Evolutionary conservation across 2,888 invertebrate species (phyloP).

Genomic region (Agriotes lineatus): DNA sequence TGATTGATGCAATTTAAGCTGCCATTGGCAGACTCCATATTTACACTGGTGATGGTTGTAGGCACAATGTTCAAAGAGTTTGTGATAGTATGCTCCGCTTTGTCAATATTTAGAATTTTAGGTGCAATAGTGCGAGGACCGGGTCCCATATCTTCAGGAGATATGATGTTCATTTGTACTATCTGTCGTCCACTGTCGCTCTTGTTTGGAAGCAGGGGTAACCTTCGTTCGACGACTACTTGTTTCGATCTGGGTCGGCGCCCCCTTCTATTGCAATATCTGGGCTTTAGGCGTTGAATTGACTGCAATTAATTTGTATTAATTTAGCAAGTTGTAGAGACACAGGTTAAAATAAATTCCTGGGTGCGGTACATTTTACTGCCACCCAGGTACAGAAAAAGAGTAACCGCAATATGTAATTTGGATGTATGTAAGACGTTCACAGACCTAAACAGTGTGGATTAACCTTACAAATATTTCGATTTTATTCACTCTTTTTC

Average conservation of each 20-base stretch:
- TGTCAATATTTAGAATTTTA: conserved; percentile 33
- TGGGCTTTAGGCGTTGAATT: conserved; percentile 61
- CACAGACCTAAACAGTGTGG: too few species aligned
- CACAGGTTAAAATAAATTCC: too few species aligned
- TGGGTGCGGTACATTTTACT: too few species aligned
- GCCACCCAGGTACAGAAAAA: too few species aligned
- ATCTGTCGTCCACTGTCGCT: conserved; percentile 66
- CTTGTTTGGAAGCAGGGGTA: conserved; percentile 75
- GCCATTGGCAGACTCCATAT: not conserved
- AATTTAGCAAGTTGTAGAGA: too few species aligned
- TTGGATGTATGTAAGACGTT: too few species aligned
- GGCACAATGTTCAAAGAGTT: conserved; percentile 20
- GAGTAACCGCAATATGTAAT: too few species aligned
- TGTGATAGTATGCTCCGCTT: conserved; percentile 31
- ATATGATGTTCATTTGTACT: conserved; percentile 65
- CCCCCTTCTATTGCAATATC: conserved; percentile 65
- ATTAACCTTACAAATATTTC: too few species aligned
- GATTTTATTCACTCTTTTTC: too few species aligned
- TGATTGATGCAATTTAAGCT: not conserved
- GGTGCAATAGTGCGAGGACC: conserved; percentile 32
- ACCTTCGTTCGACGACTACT: conserved; percentile 81
- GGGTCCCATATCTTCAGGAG: conserved; percentile 53
- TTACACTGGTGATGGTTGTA: not conserved
- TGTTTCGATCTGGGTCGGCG: conserved; percentile 68
- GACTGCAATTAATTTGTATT: too few species aligned